Evolutionary conservation across 2,113 vertebrate genomes (phyloP).

Genomic region (Amblyopsis rosae): DNA sequence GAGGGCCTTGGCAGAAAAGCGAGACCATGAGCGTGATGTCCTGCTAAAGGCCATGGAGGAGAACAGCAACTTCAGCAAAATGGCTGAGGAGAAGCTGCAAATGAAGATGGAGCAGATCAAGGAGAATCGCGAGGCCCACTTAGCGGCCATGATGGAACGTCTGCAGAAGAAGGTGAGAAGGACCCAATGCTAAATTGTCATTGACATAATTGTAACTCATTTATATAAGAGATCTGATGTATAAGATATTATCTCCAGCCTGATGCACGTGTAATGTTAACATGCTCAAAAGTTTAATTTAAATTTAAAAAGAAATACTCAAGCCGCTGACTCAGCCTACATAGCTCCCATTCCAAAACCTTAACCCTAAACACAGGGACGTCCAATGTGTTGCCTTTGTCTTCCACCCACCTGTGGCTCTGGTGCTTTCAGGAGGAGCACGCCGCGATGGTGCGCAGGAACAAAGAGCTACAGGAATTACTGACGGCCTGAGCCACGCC

Average conservation of each 20-base stretch:
- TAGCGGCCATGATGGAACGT: constrained; percentile 91
- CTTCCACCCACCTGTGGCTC: neutral
- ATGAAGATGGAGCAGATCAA: constrained; percentile 96
- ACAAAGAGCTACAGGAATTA: constrained; percentile 95
- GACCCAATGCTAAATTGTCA: no score
- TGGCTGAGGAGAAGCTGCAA: constrained; percentile 92
- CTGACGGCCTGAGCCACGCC: constrained; percentile 67
- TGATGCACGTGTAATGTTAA: neutral
- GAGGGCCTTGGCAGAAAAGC: constrained; percentile 89
- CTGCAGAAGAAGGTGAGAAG: constrained; percentile 91
- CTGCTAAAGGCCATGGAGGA: constrained; percentile 97
- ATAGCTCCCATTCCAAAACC: no score
- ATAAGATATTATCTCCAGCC: accelerated
- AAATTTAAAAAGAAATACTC: no score
- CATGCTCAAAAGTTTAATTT: no score
- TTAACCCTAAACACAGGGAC: no score
- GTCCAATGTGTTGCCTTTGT: neutral
- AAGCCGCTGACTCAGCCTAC: no score
- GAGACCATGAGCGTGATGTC: constrained; percentile 93
- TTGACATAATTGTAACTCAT: neutral
- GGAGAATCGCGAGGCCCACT: constrained; percentile 92
- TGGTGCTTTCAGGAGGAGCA: constrained; percentile 83
- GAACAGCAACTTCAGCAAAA: constrained; percentile 98
- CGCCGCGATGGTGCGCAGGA: constrained; percentile 91
- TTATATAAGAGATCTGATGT: neutral